Conservation (phyloP, 2,113 vertebrate genomes). For the Neolamprologus caudopunctatus region DNA sequence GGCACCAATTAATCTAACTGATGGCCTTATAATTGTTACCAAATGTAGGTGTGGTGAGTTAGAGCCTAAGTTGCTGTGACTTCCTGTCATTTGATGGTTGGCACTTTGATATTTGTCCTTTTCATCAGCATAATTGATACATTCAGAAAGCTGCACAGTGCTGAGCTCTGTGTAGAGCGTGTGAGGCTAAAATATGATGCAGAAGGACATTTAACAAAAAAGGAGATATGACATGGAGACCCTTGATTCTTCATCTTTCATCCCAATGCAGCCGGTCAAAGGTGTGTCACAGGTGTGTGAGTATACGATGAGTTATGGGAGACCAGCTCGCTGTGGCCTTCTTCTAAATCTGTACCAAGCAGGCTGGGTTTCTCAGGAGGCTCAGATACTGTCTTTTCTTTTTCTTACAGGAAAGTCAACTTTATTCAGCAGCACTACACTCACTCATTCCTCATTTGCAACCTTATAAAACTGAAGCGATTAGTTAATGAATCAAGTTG, state of each 20-base stretch:
- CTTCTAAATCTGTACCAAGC: not conserved
- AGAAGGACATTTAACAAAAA: not conserved
- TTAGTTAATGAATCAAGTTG: not conserved
- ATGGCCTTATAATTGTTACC: slow-evolving; percentile 41
- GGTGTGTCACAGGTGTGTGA: not conserved
- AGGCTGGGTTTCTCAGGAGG: not conserved
- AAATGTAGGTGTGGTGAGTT: slow-evolving; percentile 36
- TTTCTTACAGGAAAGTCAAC: not conserved
- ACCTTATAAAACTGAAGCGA: not conserved
- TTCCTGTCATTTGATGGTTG: slow-evolving; percentile 22
- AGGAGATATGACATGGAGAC: not conserved
- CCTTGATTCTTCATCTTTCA: not conserved
- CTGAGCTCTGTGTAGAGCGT: not conserved
- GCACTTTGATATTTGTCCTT: slow-evolving; percentile 19
- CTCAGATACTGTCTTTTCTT: not conserved
- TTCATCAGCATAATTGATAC: slow-evolving; percentile 18
- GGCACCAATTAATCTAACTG: slow-evolving; percentile 23
- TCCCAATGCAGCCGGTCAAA: not conserved
- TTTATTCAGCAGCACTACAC: not conserved
- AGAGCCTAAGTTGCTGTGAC: not conserved
- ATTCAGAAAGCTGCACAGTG: not conserved
- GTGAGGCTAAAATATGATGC: not conserved
- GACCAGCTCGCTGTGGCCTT: not conserved
- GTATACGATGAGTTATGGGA: not conserved
- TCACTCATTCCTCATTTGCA: not conserved